These are phyloP conservation scores for Onychomys arenicola DNA, from an alignment of 2,797 vertebrate species.

Conservation along the genomic window DNA sequence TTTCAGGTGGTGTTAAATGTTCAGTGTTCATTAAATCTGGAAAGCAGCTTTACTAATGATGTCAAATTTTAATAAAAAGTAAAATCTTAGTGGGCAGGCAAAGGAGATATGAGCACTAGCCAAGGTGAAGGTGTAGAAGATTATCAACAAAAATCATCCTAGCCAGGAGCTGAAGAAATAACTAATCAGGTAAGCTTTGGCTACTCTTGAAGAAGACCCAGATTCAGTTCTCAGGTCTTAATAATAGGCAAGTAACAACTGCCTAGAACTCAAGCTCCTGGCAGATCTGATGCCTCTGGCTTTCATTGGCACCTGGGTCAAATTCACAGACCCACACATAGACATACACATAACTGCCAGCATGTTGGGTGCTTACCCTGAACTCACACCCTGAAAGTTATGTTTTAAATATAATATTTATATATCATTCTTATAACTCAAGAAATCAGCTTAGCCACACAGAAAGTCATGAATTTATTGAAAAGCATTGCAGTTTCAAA, in stretches of 20 bases:
- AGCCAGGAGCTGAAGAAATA: neutral
- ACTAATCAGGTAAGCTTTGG: neutral
- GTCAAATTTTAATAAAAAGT: neutral
- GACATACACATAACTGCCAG: neutral
- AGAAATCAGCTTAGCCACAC: neutral
- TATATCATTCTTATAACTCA: neutral
- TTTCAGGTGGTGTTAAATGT: slow-evolving; percentile 8
- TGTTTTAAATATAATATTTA: neutral
- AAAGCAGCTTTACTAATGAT: slow-evolving; percentile 8
- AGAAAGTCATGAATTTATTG: neutral
- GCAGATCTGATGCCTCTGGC: neutral
- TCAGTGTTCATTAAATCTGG: slow-evolving; percentile 9
- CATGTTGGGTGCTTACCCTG: neutral
- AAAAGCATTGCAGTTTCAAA: neutral
- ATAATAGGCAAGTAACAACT: neutral
- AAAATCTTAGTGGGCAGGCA: neutral
- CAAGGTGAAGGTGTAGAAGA: neutral
- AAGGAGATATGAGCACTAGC: neutral
- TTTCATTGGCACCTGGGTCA: neutral
- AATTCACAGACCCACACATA: neutral
- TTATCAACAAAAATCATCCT: neutral
- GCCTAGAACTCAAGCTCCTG: neutral
- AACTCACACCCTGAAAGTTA: neutral
- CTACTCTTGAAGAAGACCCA: neutral
- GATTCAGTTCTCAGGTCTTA: neutral